These are phyloP conservation scores for Sebastes glaucus DNA, from an alignment of 2,797 vertebrate species.

Conservation along the genomic window DNA sequence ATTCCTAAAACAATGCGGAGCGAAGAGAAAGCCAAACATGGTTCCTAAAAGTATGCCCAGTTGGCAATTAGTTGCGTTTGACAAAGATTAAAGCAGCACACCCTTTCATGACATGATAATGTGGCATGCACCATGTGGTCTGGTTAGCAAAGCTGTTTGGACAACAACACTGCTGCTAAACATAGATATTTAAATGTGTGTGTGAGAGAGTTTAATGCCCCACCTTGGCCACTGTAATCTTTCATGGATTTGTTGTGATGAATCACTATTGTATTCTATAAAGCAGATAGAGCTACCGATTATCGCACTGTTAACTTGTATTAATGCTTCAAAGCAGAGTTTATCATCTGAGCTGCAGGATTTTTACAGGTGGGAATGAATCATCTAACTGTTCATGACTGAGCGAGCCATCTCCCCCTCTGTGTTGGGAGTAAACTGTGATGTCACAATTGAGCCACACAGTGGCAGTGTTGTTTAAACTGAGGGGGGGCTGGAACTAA, in stretches of 20 bases:
- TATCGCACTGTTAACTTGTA: neutral
- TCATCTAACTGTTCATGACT: neutral
- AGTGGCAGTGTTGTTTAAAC: constrained; percentile 10
- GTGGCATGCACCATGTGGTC: neutral
- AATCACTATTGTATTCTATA: neutral
- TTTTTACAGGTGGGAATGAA: neutral
- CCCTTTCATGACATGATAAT: neutral
- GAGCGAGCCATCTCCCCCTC: accelerated
- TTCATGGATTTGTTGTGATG: neutral
- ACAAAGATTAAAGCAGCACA: neutral
- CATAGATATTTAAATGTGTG: neutral
- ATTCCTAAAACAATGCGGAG: neutral
- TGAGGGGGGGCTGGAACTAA: neutral
- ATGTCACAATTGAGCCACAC: constrained; percentile 10
- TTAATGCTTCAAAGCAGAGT: neutral
- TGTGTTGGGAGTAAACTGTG: neutral
- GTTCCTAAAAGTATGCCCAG: neutral
- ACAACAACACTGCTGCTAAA: neutral
- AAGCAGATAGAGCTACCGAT: neutral
- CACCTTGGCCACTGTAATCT: neutral
- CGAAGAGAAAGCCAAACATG: neutral
- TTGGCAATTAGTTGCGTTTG: neutral
- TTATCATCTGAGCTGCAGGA: neutral
- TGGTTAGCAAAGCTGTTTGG: neutral
- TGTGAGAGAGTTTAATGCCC: too few relatives aligned